phyloP scores from a whole-genome alignment of 2,888 invertebrate genomes.

The Pammene fasciana region DNA sequence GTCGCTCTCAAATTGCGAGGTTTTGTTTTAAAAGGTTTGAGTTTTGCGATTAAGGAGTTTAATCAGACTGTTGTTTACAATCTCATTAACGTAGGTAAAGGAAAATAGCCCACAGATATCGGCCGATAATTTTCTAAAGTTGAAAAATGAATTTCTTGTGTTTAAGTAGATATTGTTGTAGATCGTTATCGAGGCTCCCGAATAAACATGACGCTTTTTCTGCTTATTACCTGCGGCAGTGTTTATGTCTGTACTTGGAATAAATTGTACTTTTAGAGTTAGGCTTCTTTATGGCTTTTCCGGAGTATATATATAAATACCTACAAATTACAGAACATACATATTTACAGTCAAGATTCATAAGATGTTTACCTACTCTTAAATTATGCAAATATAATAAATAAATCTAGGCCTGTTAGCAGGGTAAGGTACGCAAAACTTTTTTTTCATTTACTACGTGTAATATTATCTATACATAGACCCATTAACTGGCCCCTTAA shows the following conservation, averaged over 20 bases:
- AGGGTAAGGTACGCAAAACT: too few species aligned
- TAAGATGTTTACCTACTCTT: too few species aligned
- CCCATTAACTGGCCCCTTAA: too few species aligned
- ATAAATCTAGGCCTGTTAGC: too few species aligned
- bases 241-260: background rate
- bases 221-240: slow-evolving; percentile 4
- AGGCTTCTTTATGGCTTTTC: background rate
- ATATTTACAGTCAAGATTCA: too few species aligned
- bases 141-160: slow-evolving; percentile 77
- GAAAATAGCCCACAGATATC: slow-evolving; percentile 76
- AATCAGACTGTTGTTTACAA: slow-evolving; percentile 84
- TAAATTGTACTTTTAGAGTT: background rate
- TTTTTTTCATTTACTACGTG: too few species aligned
- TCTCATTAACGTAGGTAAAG: slow-evolving; percentile 77
- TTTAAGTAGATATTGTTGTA: slow-evolving; percentile 66
- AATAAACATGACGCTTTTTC: slow-evolving; percentile 61
- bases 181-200: slow-evolving; percentile 67
- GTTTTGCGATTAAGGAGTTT: slow-evolving; percentile 83
- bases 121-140: slow-evolving; percentile 78
- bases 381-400: too few species aligned
- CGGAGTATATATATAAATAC: background rate
- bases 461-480: too few species aligned
- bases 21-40: slow-evolving; percentile 83
- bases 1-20: slow-evolving; percentile 80
- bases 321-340: too few species aligned